A percentile compares a stretch with the other conserved stretches of the same genome.
These are phyloP conservation scores for Nephotettix cincticeps DNA, from an alignment of 1,140 invertebrate genomes.

Conservation along the genomic window DNA sequence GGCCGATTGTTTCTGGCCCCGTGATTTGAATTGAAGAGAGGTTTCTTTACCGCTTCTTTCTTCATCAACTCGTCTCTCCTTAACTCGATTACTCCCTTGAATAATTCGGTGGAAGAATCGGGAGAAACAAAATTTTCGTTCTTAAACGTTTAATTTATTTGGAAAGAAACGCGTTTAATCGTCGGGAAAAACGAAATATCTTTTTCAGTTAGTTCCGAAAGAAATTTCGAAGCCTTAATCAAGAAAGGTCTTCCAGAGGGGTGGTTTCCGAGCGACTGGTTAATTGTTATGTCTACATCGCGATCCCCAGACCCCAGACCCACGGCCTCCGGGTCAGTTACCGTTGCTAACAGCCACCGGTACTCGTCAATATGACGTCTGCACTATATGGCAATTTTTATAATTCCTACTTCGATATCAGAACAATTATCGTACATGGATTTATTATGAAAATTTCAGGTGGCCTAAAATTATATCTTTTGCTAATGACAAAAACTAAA, in stretches of 20 bases:
- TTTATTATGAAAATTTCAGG: too few species aligned
- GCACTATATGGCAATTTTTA: too few species aligned
- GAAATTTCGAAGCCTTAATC: conserved; percentile 20
- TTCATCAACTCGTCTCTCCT: conserved; percentile 3
- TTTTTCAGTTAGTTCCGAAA: conserved; percentile 12
- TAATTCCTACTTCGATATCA: too few species aligned
- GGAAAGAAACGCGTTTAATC: conserved; percentile 17
- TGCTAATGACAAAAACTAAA: too few species aligned
- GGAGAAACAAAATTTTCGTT: conserved; percentile 4
- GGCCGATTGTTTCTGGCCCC: conserved; percentile 20
- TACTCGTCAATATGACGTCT: too few species aligned
- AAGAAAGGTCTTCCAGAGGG: conserved; percentile 8
- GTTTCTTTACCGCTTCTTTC: conserved; percentile 5
- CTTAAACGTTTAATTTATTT: conserved; percentile 20
- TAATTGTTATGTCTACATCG: too few species aligned
- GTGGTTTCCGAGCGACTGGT: background rate
- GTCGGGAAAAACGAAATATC: conserved; percentile 17
- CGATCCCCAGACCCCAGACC: too few species aligned
- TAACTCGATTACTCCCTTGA: conserved; percentile 14
- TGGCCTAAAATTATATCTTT: too few species aligned
- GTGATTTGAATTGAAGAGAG: conserved; percentile 21
- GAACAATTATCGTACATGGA: too few species aligned
- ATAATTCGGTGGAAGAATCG: conserved; percentile 8
- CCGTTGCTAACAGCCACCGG: too few species aligned
- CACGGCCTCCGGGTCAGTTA: too few species aligned